Evolutionary conservation across 2,797 vertebrate genomes (phyloP), one percentile per base, ranked within the genome.

Genomic region (Epinephelus awoara): DNA sequence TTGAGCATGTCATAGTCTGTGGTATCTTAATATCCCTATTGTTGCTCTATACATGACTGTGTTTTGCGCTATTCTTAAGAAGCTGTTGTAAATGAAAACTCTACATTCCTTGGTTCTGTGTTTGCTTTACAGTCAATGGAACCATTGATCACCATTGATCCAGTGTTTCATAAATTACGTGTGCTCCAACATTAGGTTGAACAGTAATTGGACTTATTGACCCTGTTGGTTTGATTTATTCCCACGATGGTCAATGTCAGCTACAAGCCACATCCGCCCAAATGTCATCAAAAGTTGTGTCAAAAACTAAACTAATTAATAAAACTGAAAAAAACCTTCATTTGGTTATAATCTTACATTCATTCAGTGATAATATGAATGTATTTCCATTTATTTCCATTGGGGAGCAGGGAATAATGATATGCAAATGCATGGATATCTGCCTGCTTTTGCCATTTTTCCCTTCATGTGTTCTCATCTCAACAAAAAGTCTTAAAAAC

Each of bases 211-310:
- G 34, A 34, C 34, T 34, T 34, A 34, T 34, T 80, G 61, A 73
- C 29, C 50, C 25, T n/a, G 42, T 7, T 70, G 50, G 18, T 65
- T 64, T 19, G 72, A 82, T 61, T 67, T 49, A 66, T 61, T 59
- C 21, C 27, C 18, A 21, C 12, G 25, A 65, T 69, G 47, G 18
- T 55, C 49, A 56, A 8, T 21, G n/a, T 46, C 59, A 10, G 55
- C 56, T 17, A 34, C 29, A 19, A 19, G 51, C 8, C 17, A 49
- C 8, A 19, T 57, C 27, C 44, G 29, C 11, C 25, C 25, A 19
- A 72, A 63, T 46, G 52, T 71, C 23, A 59, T 11, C 21, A 51
- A 77, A 59, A 65, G 25, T 69, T 61, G 17, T n/a, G 25, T 83
- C 54, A 66, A 44, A 46, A 62, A 66, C 44, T 27, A 11, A 13